A percentile compares a stretch with the other conserved stretches of the same genome.
Conservation (phyloP, 2,797 vertebrate species). For the Neopelma chrysocephalum region DNA sequence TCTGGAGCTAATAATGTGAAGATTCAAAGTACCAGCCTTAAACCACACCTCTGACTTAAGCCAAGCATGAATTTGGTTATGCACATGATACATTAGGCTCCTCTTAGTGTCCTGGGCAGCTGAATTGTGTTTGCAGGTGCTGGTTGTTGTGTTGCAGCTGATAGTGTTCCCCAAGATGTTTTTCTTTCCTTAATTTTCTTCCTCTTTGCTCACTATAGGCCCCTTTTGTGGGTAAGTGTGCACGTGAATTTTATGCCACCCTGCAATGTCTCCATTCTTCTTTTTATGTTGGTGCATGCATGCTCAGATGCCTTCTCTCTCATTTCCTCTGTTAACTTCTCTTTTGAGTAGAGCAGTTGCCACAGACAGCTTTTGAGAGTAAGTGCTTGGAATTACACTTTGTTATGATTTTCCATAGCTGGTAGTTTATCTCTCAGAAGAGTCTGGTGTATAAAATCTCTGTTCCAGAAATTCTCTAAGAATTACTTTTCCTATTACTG, state of each 20-base stretch:
- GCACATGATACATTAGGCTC: fast-evolving
- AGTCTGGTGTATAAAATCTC: background rate
- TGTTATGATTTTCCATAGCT: background rate
- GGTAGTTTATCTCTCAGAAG: background rate
- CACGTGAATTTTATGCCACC: background rate
- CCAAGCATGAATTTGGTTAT: background rate
- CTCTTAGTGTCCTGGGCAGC: background rate
- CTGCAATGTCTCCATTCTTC: background rate
- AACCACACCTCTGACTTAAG: background rate
- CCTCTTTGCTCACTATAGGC: background rate
- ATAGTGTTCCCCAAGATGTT: background rate
- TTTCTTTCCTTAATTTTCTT: background rate
- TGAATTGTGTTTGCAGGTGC: background rate
- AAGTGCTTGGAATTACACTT: background rate
- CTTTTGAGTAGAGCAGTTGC: background rate
- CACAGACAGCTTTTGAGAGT: background rate
- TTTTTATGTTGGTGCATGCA: background rate
- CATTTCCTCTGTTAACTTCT: background rate
- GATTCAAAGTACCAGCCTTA: background rate
- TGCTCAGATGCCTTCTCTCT: background rate
- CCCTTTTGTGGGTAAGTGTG: background rate
- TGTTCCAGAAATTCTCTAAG: background rate
- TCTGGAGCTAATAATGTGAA: background rate
- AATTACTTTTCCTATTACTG: background rate
- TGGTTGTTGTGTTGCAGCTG: background rate